Percentiles rank a stretch among this genome's conserved stretches.
Evolutionary conservation across 2,113 vertebrate genomes (phyloP).

Genomic region (Stictonetta naevosa): DNA sequence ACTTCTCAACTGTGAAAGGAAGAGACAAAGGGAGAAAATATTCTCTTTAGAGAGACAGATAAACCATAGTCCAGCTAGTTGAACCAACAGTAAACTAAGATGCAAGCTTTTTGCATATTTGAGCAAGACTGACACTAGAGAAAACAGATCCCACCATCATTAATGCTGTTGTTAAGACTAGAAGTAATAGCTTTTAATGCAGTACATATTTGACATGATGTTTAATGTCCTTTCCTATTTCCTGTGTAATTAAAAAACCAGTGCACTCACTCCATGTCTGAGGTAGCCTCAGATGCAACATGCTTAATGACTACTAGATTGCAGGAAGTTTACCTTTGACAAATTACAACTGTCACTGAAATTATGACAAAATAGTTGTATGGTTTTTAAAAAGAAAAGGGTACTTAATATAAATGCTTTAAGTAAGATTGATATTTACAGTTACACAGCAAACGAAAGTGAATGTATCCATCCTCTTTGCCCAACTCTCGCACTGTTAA

Average conservation of each 20-base stretch:
- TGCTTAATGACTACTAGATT: neutral
- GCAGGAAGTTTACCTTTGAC: neutral
- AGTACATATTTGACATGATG: neutral
- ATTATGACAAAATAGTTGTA: neutral
- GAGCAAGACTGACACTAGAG: neutral
- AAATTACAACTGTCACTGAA: neutral
- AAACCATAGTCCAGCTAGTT: neutral
- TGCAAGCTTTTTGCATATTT: neutral
- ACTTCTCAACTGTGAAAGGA: neutral
- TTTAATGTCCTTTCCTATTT: neutral
- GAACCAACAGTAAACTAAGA: neutral
- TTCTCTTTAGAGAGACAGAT: neutral
- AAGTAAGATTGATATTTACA: neutral
- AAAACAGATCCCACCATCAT: neutral
- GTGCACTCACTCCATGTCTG: neutral
- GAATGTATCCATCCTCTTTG: neutral
- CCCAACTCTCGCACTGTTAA: fast-evolving
- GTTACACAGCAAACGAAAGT: neutral
- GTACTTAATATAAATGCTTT: neutral
- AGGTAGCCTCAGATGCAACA: neutral
- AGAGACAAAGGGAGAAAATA: neutral
- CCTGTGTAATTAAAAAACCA: neutral
- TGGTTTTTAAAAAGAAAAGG: neutral
- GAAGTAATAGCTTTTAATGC: neutral
- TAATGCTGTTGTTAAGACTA: neutral